Evolutionary conservation across 2,113 vertebrate species (phyloP), one percentile per base, ranked within the genome.

Genomic region (Phodopus roborovskii): DNA sequence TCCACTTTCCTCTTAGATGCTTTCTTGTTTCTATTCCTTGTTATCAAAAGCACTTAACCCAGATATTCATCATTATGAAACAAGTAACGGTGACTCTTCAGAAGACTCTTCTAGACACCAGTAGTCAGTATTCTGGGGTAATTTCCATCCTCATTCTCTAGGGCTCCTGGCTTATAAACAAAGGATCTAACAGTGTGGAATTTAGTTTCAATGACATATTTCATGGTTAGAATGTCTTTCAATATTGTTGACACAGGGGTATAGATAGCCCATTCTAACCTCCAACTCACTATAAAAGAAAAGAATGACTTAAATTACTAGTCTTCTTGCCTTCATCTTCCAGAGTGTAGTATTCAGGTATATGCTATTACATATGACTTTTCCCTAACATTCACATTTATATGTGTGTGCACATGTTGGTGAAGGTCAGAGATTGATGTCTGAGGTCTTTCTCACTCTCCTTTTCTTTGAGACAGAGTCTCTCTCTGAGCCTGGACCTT

Each of bases 31-130:
- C 66, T 88, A 13, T 88, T 87, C 64, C 79, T 64, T 77, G n/a
- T 17, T 1, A 36, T 88, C 92, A 82, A 82, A 94, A 93, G 45
- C 78, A 1, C 60, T 13, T 53, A 97, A 92, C 17, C 36, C 12
- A 68, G 66, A 71, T 60, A 82, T 42, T 90, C 33, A 45, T 53
- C 45, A 94, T 79, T 56, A 93, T 5, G 39, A 95, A 92, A 96
- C 70, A 94, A 95, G 75, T 70, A 74, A 88, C 92, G 85, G 85
- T 74, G 85, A 89, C 48, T 88, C 75, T 85, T 77, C 42, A 36
- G 39, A 85, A 70, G 56, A 60, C 6, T 26, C 82, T 13, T 36
- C 5, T 16, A 88, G 33, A 94, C 10, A 26, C 68, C 89, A 74
- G n/a, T n/a, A n/a, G n/a, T n/a, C n/a, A n/a, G 75, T 82, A 66